phyloP scores from a whole-genome alignment of 2,113 vertebrate species.

The Trematomus loennbergii region DNA sequence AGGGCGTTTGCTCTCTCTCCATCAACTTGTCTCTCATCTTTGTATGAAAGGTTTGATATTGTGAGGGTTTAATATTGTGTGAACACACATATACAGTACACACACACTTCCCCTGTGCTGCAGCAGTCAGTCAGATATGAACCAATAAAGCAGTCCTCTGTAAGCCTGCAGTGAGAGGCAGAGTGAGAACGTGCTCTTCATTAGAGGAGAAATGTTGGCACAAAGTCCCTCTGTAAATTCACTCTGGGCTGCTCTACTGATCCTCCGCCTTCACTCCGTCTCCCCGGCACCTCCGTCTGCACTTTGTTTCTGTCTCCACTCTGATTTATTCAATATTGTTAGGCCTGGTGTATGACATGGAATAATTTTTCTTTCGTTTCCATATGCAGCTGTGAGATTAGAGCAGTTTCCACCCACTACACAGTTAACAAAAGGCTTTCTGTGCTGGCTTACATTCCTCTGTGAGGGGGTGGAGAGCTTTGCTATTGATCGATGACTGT shows the following conservation, averaged over 20 bases:
- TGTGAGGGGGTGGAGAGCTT: conserved; percentile 23
- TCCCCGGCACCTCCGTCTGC: conserved; percentile 19
- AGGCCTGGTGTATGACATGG: background rate
- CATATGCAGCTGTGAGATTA: conserved; percentile 6
- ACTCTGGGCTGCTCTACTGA: conserved; percentile 40
- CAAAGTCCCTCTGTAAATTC: conserved; percentile 51
- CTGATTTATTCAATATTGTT: conserved; percentile 10
- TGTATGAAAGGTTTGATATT: conserved; percentile 45
- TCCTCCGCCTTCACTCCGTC: conserved; percentile 41
- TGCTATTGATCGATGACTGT: conserved; percentile 36
- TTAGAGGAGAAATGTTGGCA: conserved; percentile 60
- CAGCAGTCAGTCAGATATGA: conserved; percentile 63
- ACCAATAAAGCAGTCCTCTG: conserved; percentile 50
- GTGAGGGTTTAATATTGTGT: conserved; percentile 53
- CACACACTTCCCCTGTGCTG: conserved; percentile 31
- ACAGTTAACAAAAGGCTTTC: conserved; percentile 2
- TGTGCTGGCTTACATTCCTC: background rate
- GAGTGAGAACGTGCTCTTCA: conserved; percentile 52
- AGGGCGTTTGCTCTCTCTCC: conserved; percentile 23
- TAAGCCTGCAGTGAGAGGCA: conserved; percentile 52
- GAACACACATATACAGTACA: conserved; percentile 18
- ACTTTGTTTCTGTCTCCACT: conserved; percentile 19
- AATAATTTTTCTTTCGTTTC: background rate
- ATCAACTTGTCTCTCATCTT: conserved; percentile 10
- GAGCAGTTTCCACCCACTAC: conserved; percentile 3